These are phyloP conservation scores for Notamacropus eugenii DNA, from an alignment of 2,797 vertebrate species.

Conservation along the genomic window DNA sequence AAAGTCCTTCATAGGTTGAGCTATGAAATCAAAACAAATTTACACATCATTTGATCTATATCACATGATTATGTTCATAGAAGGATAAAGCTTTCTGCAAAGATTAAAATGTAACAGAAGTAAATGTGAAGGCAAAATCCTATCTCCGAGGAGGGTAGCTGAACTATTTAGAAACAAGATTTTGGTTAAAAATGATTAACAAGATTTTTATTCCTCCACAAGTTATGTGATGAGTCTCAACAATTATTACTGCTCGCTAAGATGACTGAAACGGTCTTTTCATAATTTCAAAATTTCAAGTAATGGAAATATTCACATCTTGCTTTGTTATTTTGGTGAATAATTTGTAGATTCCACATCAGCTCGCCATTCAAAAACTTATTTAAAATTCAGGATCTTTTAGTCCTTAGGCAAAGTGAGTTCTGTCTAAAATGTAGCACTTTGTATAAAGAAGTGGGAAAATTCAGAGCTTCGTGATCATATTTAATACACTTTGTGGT, in stretches of 20 bases:
- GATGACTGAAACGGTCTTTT: too few species aligned
- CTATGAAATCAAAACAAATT: not conserved
- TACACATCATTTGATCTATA: fast-evolving
- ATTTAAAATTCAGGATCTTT: not conserved
- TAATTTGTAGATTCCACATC: not conserved
- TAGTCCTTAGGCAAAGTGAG: not conserved
- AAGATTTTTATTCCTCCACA: not conserved
- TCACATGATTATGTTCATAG: not conserved
- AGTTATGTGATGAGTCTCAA: not conserved
- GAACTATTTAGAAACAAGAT: not conserved
- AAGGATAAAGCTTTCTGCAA: fast-evolving
- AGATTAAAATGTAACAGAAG: not conserved
- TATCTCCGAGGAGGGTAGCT: not conserved
- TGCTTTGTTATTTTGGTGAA: not conserved
- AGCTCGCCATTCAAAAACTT: not conserved
- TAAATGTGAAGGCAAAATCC: not conserved
- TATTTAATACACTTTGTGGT: not conserved
- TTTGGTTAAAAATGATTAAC: not conserved
- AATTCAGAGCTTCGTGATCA: not conserved
- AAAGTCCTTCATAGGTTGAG: not conserved
- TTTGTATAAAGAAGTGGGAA: not conserved
- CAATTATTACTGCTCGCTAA: fast-evolving
- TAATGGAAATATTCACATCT: too few species aligned
- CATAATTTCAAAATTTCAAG: not conserved
- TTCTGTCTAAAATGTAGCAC: not conserved